Evolutionary conservation across 2,888 invertebrate genomes (phyloP).

Genomic region (Troilus luridus): DNA sequence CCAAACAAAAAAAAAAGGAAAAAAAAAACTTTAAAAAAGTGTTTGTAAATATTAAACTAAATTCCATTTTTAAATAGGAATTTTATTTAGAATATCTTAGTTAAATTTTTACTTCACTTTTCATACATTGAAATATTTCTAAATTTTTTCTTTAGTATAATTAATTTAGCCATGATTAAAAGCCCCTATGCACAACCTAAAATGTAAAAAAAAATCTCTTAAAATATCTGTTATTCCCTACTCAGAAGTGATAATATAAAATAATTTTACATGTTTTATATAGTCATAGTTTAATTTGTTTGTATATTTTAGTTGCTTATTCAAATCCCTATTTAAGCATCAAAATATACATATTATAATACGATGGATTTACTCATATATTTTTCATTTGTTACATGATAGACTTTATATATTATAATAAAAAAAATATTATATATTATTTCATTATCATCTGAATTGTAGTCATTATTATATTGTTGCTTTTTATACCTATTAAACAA

Average conservation of each 20-base stretch:
- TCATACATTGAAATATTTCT: slow-evolving; percentile 47
- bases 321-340: slow-evolving; percentile 55
- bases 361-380: slow-evolving; percentile 45
- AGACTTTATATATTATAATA: slow-evolving; percentile 55
- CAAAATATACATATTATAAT: slow-evolving; percentile 47
- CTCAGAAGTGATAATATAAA: slow-evolving; percentile 47
- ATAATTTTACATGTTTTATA: slow-evolving; percentile 48
- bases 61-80: slow-evolving; percentile 52
- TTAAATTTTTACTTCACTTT: slow-evolving; percentile 57
- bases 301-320: slow-evolving; percentile 56
- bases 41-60: slow-evolving; percentile 54
- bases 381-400: slow-evolving; percentile 58
- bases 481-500: slow-evolving; percentile 64
- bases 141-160: slow-evolving; percentile 15
- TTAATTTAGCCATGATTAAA: slow-evolving; percentile 13
- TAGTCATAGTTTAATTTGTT: slow-evolving; percentile 55
- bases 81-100: slow-evolving; percentile 51
- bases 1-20: slow-evolving; percentile 7
- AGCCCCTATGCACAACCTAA: slow-evolving; percentile 44
- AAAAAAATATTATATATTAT: slow-evolving; percentile 60
- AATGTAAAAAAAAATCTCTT: slow-evolving; percentile 6
- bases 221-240: slow-evolving; percentile 45
- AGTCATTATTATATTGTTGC: slow-evolving; percentile 64
- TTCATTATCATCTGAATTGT: slow-evolving; percentile 61
- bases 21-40: not conserved